Percentiles rank a stretch among this genome's conserved stretches.
phyloP scores from a whole-genome alignment of 2,113 vertebrate species.

The Lucifuga dentata region DNA sequence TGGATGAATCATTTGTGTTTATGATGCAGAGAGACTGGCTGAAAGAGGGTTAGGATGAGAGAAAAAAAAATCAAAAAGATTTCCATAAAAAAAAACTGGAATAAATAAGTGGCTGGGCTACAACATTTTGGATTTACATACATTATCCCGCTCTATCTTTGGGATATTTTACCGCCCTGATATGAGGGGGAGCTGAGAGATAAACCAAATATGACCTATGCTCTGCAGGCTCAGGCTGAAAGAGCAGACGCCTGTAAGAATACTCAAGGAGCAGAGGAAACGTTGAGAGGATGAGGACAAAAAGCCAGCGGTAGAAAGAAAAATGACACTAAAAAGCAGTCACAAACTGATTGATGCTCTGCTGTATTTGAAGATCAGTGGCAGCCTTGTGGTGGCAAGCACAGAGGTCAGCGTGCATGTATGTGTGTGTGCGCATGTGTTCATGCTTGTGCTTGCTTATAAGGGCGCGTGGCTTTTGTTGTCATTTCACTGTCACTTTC shows the following conservation, averaged over 20 bases:
- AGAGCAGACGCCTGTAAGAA: constrained; percentile 88
- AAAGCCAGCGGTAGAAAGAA: constrained; percentile 76
- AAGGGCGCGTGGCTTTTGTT: constrained; percentile 58
- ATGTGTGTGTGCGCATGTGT: constrained; percentile 40
- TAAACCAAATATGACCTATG: constrained; percentile 83
- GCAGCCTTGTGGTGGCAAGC: constrained; percentile 87
- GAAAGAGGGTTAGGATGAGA: constrained; percentile 60
- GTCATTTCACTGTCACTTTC: constrained; percentile 54
- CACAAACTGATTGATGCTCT: constrained; percentile 91
- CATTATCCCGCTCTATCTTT: constrained; percentile 80
- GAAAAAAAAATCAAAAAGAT: constrained; percentile 68
- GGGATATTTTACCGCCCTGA: constrained; percentile 79
- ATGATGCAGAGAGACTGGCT: constrained; percentile 63
- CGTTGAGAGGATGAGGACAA: constrained; percentile 76
- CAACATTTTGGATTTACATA: constrained; percentile 83
- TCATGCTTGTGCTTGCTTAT: constrained; percentile 39
- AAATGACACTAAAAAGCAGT: constrained; percentile 92
- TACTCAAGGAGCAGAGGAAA: constrained; percentile 86
- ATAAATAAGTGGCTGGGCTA: constrained; percentile 82
- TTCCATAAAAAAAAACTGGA: constrained; percentile 81
- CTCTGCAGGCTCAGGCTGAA: constrained; percentile 83
- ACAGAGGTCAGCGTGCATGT: constrained; percentile 83
- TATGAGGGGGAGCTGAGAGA: constrained; percentile 67
- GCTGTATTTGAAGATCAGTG: constrained; percentile 94
- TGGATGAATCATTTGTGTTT: constrained; percentile 70